Evolutionary conservation across 2,797 vertebrate species (phyloP).

Genomic region (Acrossocheilus wenchowensis): DNA sequence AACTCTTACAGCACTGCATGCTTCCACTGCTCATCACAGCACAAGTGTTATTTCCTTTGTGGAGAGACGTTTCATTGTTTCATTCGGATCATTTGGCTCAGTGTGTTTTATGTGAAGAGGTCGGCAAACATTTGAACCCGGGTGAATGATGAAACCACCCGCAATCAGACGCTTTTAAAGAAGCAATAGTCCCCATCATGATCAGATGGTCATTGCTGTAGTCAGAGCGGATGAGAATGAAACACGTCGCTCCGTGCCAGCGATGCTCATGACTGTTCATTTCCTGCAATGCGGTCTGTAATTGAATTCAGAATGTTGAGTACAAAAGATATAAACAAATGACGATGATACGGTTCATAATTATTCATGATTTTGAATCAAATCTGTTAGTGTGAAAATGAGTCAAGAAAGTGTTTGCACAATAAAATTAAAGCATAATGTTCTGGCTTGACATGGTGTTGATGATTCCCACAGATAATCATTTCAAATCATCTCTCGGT

Average conservation of each 20-base stretch:
- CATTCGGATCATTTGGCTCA: not conserved
- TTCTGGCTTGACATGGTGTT: not conserved
- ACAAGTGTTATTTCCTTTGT: not conserved
- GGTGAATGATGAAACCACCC: conserved; percentile 35
- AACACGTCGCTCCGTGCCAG: not conserved
- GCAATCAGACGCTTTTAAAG: conserved; percentile 22
- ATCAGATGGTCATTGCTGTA: not conserved
- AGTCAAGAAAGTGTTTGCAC: not conserved
- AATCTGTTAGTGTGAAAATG: not conserved
- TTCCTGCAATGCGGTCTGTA: not conserved
- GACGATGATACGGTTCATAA: not conserved
- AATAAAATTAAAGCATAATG: not conserved
- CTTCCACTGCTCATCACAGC: not conserved
- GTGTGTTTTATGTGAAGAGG: conserved; percentile 25
- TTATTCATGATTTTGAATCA: not conserved
- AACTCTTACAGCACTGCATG: not conserved
- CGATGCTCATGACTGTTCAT: not conserved
- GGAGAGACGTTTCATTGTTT: not conserved
- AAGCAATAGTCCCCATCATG: conserved; percentile 19
- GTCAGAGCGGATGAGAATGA: not conserved
- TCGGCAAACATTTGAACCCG: conserved; percentile 31
- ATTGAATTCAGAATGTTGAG: not conserved
- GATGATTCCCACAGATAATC: not conserved
- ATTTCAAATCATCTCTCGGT: not conserved
- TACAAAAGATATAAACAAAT: not conserved